Evolutionary conservation across 2,888 invertebrate genomes (phyloP).

Genomic region (Epinotia demarniana): DNA sequence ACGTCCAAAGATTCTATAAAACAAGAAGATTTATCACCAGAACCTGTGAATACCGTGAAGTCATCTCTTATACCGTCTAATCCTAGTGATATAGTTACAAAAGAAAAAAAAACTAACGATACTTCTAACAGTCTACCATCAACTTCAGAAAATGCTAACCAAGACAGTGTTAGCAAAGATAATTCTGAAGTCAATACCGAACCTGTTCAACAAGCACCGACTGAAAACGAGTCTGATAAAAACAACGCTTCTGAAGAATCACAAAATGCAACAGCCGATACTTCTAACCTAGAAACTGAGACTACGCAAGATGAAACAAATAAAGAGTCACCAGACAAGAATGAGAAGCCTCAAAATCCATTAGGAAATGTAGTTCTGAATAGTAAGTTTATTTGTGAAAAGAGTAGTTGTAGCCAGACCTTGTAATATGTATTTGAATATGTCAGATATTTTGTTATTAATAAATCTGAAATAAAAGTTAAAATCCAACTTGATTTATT

Average conservation of each 20-base stretch:
- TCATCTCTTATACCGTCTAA: constrained; percentile 12
- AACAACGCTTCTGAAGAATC: not conserved
- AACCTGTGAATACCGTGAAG: not conserved
- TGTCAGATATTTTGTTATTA: too few relatives aligned
- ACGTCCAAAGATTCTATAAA: not conserved
- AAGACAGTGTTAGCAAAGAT: not conserved
- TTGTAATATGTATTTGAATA: not conserved
- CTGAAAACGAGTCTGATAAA: not conserved
- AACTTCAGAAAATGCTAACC: not conserved
- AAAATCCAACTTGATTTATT: too few relatives aligned
- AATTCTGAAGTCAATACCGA: not conserved
- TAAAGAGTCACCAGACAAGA: not conserved
- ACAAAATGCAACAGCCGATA: not conserved
- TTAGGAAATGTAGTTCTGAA: constrained; percentile 25
- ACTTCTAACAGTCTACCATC: not conserved
- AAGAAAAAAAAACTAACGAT: not conserved
- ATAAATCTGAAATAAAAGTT: too few relatives aligned
- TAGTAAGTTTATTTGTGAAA: constrained; percentile 15
- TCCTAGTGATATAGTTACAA: not conserved
- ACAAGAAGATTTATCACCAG: constrained; percentile 5
- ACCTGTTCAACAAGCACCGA: not conserved
- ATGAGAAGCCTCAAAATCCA: constrained; percentile 21
- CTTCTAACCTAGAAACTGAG: not conserved
- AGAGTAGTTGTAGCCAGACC: too few relatives aligned
- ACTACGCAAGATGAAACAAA: not conserved